A percentile compares a stretch with the other conserved stretches of the same genome.
Conservation (phyloP, 2,797 vertebrate genomes). For the Orientallactaga sibirica region DNA sequence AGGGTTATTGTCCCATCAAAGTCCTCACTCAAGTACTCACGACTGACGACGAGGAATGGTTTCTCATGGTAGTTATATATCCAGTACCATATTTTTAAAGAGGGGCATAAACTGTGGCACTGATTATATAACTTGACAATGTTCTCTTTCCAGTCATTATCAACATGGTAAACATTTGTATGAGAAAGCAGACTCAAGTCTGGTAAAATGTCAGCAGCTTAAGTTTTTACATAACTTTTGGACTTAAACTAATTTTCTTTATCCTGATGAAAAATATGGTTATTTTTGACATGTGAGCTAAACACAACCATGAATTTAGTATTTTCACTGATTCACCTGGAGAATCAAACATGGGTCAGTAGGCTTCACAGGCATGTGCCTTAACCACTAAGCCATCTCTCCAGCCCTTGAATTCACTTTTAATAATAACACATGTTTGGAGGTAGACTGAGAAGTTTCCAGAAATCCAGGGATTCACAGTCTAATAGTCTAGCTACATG, state of each 20-base stretch:
- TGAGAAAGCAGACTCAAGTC: neutral
- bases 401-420: neutral
- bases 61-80: neutral
- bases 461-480: neutral
- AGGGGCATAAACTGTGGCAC: neutral
- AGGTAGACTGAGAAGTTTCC: neutral
- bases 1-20: conserved; percentile 47
- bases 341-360: too few relatives aligned
- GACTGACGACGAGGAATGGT: conserved; percentile 3
- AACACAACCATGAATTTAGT: neutral
- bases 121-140: conserved; percentile 16
- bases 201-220: neutral
- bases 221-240: neutral
- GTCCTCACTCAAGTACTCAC: neutral
- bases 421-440: neutral
- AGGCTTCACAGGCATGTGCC: too few relatives aligned
- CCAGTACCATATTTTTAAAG: conserved; percentile 12
- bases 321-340: neutral
- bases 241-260: neutral
- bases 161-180: neutral
- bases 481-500: neutral
- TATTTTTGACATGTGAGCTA: conserved; percentile 16
- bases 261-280: conserved; percentile 7
- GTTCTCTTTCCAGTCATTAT: neutral
- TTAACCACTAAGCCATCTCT: too few relatives aligned